A percentile compares a stretch with the other conserved stretches of the same genome.
These are phyloP conservation scores for Origma solitaria DNA, from an alignment of 2,113 vertebrate genomes.

Conservation along the genomic window DNA sequence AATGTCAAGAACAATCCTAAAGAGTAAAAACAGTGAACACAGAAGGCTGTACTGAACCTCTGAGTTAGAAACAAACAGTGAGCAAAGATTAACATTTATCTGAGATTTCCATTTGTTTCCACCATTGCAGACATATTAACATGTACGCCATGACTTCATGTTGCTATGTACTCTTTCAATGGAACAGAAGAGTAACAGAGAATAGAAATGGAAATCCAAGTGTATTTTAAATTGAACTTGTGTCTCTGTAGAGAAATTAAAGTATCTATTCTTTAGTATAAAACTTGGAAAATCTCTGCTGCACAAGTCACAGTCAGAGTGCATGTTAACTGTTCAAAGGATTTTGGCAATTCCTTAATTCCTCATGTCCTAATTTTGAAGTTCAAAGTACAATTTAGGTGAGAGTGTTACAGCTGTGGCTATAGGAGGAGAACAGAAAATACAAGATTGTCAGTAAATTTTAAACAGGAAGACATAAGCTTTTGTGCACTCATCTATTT, in stretches of 20 bases:
- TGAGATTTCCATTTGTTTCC: slow-evolving; percentile 2
- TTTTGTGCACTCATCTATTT: background rate
- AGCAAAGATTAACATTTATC: slow-evolving; percentile 15
- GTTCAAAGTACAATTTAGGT: background rate
- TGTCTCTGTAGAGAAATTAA: background rate
- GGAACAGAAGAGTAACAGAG: background rate
- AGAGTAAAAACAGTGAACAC: slow-evolving; percentile 14
- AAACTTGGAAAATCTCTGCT: background rate
- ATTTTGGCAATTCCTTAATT: background rate
- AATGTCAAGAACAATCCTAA: slow-evolving; percentile 18
- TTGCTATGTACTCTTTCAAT: background rate
- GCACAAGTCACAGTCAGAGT: background rate
- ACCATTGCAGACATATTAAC: background rate
- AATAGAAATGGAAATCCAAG: background rate
- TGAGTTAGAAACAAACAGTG: background rate
- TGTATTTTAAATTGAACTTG: background rate
- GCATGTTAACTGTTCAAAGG: background rate
- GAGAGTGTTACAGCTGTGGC: background rate
- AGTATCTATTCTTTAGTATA: background rate
- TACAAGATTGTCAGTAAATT: background rate
- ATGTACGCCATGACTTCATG: background rate
- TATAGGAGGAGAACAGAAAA: background rate
- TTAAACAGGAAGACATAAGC: background rate
- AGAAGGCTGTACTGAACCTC: background rate
- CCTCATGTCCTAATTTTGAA: background rate